Conservation (phyloP, 2,797 vertebrate species). For the Fistularia commersonii region DNA sequence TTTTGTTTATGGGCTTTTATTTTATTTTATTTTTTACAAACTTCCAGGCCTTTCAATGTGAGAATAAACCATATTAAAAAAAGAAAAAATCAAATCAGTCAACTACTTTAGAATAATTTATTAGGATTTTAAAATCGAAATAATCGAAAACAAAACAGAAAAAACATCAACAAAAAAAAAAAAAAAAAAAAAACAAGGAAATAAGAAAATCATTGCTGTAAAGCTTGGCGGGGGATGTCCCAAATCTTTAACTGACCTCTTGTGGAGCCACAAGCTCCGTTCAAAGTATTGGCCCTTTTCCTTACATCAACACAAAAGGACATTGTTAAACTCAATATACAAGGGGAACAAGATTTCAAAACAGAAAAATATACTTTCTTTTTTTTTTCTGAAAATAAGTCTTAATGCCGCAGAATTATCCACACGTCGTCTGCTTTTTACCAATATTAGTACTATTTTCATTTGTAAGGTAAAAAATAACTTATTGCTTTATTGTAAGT, state of each 20-base stretch:
- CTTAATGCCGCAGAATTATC: conserved; percentile 79
- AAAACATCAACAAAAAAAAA: too few species aligned
- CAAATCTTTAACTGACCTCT: conserved; percentile 62
- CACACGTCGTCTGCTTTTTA: conserved; percentile 67
- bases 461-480: conserved; percentile 81
- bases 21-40: too few species aligned
- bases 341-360: conserved; percentile 70
- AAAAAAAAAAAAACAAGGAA: conserved; percentile 69
- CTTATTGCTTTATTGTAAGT: conserved; percentile 81
- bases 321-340: conserved; percentile 66
- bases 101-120: conserved; percentile 98
- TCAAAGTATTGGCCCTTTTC: conserved; percentile 63
- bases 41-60: neutral
- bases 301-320: conserved; percentile 67
- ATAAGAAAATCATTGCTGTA: conserved; percentile 73
- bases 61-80: neutral
- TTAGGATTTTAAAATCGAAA: conserved; percentile 95
- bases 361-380: conserved; percentile 77
- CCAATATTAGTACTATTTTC: conserved; percentile 73
- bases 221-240: conserved; percentile 62
- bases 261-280: conserved; percentile 48
- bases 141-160: too few species aligned
- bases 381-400: conserved; percentile 77
- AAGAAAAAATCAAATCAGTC: conserved; percentile 12
- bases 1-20: too few species aligned